These are phyloP conservation scores for Anagyrus pseudococci DNA, from an alignment of 2,888 invertebrate genomes.

Conservation along the genomic window DNA sequence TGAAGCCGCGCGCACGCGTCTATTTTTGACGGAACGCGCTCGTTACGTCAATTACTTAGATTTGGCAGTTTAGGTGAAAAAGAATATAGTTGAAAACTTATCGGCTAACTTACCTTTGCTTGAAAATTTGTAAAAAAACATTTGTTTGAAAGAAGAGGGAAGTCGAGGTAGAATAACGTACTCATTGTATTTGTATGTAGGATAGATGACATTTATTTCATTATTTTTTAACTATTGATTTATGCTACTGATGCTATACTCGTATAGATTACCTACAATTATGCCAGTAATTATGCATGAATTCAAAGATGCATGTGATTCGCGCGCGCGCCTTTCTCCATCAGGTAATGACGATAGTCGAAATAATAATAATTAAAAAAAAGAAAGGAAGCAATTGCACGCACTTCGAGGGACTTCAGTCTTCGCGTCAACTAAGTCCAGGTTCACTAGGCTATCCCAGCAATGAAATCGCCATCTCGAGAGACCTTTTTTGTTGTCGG, in stretches of 20 bases:
- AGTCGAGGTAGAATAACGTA: conserved; percentile 4
- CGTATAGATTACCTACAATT: conserved; percentile 61
- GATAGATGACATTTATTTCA: conserved; percentile 59
- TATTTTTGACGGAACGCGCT: background rate
- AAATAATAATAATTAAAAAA: no score
- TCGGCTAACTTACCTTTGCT: background rate
- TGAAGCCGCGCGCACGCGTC: background rate
- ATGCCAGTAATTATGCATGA: conserved; percentile 61
- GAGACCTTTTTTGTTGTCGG: no score
- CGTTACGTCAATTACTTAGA: background rate
- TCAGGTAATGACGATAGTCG: conserved; percentile 41
- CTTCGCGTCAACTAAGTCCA: background rate
- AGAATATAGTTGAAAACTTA: background rate
- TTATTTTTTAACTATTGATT: conserved; percentile 55
- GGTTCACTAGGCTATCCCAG: no score
- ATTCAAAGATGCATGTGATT: conserved; percentile 57
- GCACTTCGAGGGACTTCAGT: conserved; percentile 2
- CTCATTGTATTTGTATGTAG: conserved; percentile 37
- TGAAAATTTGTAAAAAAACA: background rate
- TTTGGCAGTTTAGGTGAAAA: background rate
- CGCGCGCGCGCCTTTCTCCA: conserved; percentile 47
- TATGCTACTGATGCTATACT: conserved; percentile 59
- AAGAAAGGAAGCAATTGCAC: conserved; percentile 22
- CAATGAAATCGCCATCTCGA: no score
- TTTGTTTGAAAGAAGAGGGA: background rate